Base-by-base conservation (phyloP, 2,113 vertebrate species). In the Myotis yumanensis region DNA sequence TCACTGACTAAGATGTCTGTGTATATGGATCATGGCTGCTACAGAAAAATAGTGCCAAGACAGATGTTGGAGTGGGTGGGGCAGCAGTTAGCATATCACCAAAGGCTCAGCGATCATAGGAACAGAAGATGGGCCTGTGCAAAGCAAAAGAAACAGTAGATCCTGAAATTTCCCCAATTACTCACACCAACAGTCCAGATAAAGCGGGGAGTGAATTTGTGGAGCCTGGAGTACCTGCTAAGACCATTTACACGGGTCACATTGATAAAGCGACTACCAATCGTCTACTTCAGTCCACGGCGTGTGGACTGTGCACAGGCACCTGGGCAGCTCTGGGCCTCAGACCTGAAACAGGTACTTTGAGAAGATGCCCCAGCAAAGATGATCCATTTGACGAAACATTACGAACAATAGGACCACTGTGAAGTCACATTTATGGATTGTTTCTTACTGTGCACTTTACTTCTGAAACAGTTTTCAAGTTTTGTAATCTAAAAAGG, bases 391-490 rank as follows among this genome's bases (percentile, higher is more conserved):
- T 18, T 11, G 35, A 73, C 37, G 18, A 80, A 82, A 91, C 43
- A 72, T 48, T 20, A 51, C n/a, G 40, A 73, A 46, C 0, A 52
- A 35, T 4, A 51, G 66, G 37, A n/a, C 25, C 37, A 18, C 14
- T 2, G 15, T 57, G 62, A 25, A 68, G 7, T 77, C 77, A 82
- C 25, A 43, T 22, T 28, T 32, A n/a, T 69, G 35, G 43, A 11
- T 32, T 73, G 12, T 43, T 73, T 93, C 69, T 73, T 52, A 46
- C 8, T 1, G 18, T 37, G 17, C 14, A 30, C 75, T 75, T 69
- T 1, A 15, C 69, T 69, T 68, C 35, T 90, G 52, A 85, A 79
- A 95, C 11, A n/a, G n/a, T 30, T 91, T 86, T 81, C 43, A 59
- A 68, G 81, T 54, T 40, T 75, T 73, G n/a, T 75, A 69, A 71